Base-by-base conservation (phyloP, 2,797 vertebrate species). In the Neosilurus hyrtlii region DNA sequence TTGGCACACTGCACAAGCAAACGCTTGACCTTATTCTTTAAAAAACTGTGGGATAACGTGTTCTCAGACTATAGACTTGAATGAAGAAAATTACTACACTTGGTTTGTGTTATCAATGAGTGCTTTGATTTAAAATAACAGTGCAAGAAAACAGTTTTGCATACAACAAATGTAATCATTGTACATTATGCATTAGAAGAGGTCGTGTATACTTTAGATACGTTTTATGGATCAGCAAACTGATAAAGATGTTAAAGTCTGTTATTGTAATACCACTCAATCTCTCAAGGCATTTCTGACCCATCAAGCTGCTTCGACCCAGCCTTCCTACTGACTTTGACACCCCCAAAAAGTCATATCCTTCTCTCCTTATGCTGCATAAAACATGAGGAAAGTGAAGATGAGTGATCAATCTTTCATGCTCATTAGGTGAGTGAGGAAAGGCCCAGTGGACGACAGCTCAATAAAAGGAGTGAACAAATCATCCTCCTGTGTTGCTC, bases 171-270 rank as follows among this genome's bases (percentile, higher is more conserved):
- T 71, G 5, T n/a, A 49, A 6, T 49, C 49, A n/a, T n/a, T 49
- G 37, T 10, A 49, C 22, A 71, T n/a, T 71, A 66, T 6, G 10
- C 92, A 89, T 91, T 77, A 49, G 22, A 59, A 61, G 75, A 22
- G 11, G 37, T 65, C 10, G 18, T 93, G 90, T 92, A 94, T 94
- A 93, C 11, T 59, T 59, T 59, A 37, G 26, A 12, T 76, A 12
- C 30, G 61, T 24, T 51, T 15, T 9, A 93, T 92, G 91, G 89
- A 92, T 89, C 86, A 89, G 88, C 90, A 91, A 91, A 94, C 92
- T 92, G 93, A 94, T 94, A 3, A 88, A 90, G 82, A 90, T 89
- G 90, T 91, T 89, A 92, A 90, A 89, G 91, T 93, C 93, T 93
- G 22, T 49, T 93, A 93, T 93, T 91, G 68, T 87, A 87, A 87